phyloP scores from a whole-genome alignment of 2,113 vertebrate species.

The Bolborhynchus lineola region DNA sequence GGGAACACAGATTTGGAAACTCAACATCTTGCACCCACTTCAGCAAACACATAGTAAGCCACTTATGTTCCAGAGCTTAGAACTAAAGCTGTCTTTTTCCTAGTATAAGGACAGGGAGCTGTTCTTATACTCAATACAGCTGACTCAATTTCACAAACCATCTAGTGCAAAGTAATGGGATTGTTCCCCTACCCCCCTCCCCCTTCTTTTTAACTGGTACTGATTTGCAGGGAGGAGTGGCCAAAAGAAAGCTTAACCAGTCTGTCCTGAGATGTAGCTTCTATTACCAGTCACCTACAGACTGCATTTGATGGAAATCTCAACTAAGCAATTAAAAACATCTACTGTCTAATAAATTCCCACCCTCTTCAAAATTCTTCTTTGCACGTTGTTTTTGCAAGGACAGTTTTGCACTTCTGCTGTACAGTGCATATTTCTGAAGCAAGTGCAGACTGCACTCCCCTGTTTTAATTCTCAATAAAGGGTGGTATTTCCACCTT shows the following conservation, averaged over 20 bases:
- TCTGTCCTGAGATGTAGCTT: neutral
- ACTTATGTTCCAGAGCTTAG: neutral
- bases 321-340: neutral
- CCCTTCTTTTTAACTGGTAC: neutral
- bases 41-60: neutral
- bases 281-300: neutral
- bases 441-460: neutral
- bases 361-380: neutral
- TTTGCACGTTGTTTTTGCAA: neutral
- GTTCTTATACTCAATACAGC: neutral
- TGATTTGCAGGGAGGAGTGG: neutral
- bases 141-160: neutral
- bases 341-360: neutral
- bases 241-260: neutral
- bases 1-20: neutral
- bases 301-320: neutral
- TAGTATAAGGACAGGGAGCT: neutral
- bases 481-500: neutral
- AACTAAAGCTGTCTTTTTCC: neutral
- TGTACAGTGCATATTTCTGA: neutral
- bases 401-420: neutral
- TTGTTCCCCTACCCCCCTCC: rapidly evolving
- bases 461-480: neutral
- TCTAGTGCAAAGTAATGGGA: neutral
- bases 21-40: neutral